Base-by-base conservation (phyloP, 2,113 vertebrate genomes). In the Chaetodon auriga region DNA sequence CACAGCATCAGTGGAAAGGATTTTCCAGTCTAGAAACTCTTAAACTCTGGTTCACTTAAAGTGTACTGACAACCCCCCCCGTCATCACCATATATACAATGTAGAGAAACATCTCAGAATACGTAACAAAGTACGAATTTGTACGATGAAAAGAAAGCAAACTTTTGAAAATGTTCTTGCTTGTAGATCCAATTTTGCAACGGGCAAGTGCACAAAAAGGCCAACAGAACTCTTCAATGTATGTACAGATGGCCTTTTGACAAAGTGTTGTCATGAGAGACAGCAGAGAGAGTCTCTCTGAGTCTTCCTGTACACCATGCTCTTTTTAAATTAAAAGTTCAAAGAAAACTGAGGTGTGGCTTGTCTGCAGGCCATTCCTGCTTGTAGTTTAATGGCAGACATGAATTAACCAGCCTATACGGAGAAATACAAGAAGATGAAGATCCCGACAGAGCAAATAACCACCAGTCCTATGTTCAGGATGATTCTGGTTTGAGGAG, bases 351-450 rank as follows among this genome's bases (percentile, higher is more conserved):
- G 46, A 53, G 51, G 19, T 2, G 5, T 3, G 18, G 13, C 10
- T 35, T 51, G 36, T 21, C 64, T 68, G 7, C 2, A 57, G 6
- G 19, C 15, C 30, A 49, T 25, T 14, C 10, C 13, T 19, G 36
- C 48, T 51, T 61, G 30, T 13, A 18, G 19, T 11, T n/a, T 45
- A 21, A 12, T 3, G 38, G 66, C 36, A 54, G 53, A 46, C 2
- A 0, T 73, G n/a, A 71, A 57, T 36, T 15, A 65, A 15, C 43
- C 10, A 3, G 69, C 36, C 55, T 95, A 98, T 87, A 97, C 69
- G 73, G 97, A 98, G 85, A 99, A 99, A 95, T 97, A 98, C 85
- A 97, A 94, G 85, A 97, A 97, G 93, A 99, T 95, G 90, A 98
- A 97, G 86, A 97, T 90, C 53, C 96, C 97, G 68, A 96, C 68